phyloP scores from a whole-genome alignment of 2,113 vertebrate species.

The Thalassarche chlororhynchos region DNA sequence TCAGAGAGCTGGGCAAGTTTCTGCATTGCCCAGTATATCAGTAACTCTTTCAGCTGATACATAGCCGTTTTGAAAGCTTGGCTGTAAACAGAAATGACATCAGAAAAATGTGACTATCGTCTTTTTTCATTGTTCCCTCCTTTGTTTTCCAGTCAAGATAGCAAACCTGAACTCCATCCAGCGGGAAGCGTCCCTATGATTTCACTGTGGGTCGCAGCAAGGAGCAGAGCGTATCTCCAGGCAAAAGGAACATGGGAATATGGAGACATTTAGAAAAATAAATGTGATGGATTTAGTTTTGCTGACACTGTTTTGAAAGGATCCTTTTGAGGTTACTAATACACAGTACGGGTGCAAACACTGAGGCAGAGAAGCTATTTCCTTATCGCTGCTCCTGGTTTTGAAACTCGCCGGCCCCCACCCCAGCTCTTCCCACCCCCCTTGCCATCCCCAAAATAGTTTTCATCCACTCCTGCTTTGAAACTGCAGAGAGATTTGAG shows the following conservation, averaged over 20 bases:
- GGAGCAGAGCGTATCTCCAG: neutral
- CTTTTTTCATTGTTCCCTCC: neutral
- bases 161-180: neutral
- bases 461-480: neutral
- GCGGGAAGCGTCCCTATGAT: neutral
- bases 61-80: neutral
- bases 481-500: neutral
- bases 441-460: neutral
- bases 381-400: neutral
- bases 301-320: neutral
- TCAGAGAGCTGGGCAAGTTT: neutral
- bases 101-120: neutral
- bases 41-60: neutral
- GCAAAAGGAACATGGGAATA: neutral
- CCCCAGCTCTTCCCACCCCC: neutral
- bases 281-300: neutral
- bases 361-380: neutral
- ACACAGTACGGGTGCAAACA: rapidly evolving
- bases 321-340: neutral
- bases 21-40: neutral
- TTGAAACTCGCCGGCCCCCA: neutral
- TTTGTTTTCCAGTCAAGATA: slow-evolving; percentile 9
- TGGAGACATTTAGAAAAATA: neutral
- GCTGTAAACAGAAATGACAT: neutral
- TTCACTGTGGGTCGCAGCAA: neutral